These are phyloP conservation scores for Dryobotodes eremita DNA, from an alignment of 2,888 invertebrate species.

Conservation along the genomic window DNA sequence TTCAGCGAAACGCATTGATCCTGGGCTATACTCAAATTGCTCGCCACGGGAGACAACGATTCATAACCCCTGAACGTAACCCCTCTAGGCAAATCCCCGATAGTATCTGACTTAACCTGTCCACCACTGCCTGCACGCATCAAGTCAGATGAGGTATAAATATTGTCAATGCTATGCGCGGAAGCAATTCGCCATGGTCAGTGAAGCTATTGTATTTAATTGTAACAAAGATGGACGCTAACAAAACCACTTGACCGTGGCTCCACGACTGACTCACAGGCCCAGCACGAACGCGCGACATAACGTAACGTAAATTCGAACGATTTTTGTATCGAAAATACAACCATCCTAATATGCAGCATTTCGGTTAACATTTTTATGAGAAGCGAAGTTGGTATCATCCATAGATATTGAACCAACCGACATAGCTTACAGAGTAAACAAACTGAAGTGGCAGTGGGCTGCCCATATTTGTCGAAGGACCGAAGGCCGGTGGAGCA, in stretches of 20 bases:
- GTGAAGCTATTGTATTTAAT: constrained; percentile 56
- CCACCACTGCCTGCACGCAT: neutral
- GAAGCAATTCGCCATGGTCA: constrained; percentile 59
- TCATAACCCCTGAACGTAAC: too few species aligned
- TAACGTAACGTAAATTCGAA: neutral
- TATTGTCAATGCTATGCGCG: constrained; percentile 32
- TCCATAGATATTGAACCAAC: neutral
- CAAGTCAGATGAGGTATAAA: constrained; percentile 24
- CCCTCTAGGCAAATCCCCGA: too few species aligned
- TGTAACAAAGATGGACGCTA: constrained; percentile 49
- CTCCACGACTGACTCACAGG: constrained; percentile 33
- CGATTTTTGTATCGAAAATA: neutral
- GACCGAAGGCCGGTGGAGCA: neutral
- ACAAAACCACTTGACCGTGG: constrained; percentile 57
- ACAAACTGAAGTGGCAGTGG: neutral
- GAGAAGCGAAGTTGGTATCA: neutral
- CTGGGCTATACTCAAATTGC: neutral
- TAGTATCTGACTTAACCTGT: neutral
- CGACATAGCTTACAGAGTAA: neutral
- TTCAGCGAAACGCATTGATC: neutral
- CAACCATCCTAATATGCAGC: neutral
- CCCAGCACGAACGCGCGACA: neutral
- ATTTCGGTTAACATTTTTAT: neutral
- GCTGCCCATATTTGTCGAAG: neutral
- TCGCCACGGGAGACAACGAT: too few species aligned